Base-by-base conservation (phyloP, 2,888 invertebrate genomes). In the Stictocephala bisonia region DNA sequence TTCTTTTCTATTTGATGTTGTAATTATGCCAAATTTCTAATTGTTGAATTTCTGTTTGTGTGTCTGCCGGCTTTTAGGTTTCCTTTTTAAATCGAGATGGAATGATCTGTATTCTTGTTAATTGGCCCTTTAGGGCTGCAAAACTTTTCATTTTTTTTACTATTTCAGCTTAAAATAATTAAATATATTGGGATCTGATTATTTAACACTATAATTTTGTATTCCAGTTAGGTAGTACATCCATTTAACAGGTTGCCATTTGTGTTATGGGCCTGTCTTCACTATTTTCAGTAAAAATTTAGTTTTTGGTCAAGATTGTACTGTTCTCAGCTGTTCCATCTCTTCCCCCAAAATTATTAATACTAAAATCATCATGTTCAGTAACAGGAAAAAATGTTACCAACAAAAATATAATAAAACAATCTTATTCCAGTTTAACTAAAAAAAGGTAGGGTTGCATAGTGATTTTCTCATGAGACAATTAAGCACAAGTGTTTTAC, bases 1-100 rank as follows among this genome's bases (percentile, higher is more conserved):
- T 41, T 41, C 64, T 64, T 64, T 64, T 64, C 64, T 64, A 64
- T 64, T 64, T 40, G 64, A 64, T 64, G 64, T 64, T 64, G 64
- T 64, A 64, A 64, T 64, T 64, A 64, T 64, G 64, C 64, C 64
- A 64, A 64, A 64, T 64, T 64, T 64, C 64, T 64, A 64, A 64
- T 64, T 64, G 64, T 64, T 64, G 64, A 64, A 44, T 64, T 64
- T 64, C 64, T 64, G 64, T 64, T 64, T 64, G 64, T 64, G 64
- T 26, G 24, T 64, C 40, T 64, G 44, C 44, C 40, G 26, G 24
- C 64, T 64, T 18, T 20, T 6, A n/a, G 15, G n/a, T n/a, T n/a
- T n/a, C n/a, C n/a, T n/a, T 44, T 44, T 44, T 11, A 15, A n/a
- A 15, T 44, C 7, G 44, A 44, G 64, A 64, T 40, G 64, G 64